phyloP scores from a whole-genome alignment of 2,797 vertebrate species.

The Chromobotia macracanthus region DNA sequence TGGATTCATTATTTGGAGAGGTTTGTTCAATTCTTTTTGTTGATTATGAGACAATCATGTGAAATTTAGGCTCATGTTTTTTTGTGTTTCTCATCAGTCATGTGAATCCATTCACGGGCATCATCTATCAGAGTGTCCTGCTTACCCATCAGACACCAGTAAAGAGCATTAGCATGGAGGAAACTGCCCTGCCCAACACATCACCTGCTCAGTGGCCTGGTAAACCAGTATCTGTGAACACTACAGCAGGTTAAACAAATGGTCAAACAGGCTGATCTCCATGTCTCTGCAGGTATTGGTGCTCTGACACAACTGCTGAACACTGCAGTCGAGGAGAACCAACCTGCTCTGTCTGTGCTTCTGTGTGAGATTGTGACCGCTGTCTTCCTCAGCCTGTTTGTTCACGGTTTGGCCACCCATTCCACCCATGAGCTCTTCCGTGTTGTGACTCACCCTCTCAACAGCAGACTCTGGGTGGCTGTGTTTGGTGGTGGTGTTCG shows the following conservation, averaged over 20 bases:
- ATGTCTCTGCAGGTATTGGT: slow-evolving; percentile 80
- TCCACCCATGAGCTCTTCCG: slow-evolving; percentile 92
- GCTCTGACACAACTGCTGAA: slow-evolving; percentile 84
- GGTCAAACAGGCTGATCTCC: not conserved
- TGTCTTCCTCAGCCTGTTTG: slow-evolving; percentile 93
- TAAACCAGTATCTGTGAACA: slow-evolving; percentile 65
- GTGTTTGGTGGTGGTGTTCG: slow-evolving; percentile 91
- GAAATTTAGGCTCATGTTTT: not conserved
- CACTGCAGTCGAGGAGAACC: slow-evolving; percentile 91
- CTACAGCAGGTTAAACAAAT: not conserved
- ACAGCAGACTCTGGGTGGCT: slow-evolving; percentile 91
- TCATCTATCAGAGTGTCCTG: slow-evolving; percentile 90
- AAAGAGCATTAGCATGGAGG: slow-evolving; percentile 84
- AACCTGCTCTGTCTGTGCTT: slow-evolving; percentile 87
- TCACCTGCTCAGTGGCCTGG: slow-evolving; percentile 95
- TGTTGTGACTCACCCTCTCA: slow-evolving; percentile 90
- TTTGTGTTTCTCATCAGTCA: slow-evolving; percentile 75
- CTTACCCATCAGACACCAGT: slow-evolving; percentile 83
- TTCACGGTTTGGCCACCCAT: slow-evolving; percentile 95
- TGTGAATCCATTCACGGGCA: slow-evolving; percentile 93
- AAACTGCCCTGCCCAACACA: slow-evolving; percentile 89
- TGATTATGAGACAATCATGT: not conserved
- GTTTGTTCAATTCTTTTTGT: not conserved
- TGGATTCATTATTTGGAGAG: not conserved
- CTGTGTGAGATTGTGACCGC: slow-evolving; percentile 96